A percentile compares a stretch with the other conserved stretches of the same genome.
Conservation (phyloP, 2,797 vertebrate species). For the Acrocephalus scirpaceus region DNA sequence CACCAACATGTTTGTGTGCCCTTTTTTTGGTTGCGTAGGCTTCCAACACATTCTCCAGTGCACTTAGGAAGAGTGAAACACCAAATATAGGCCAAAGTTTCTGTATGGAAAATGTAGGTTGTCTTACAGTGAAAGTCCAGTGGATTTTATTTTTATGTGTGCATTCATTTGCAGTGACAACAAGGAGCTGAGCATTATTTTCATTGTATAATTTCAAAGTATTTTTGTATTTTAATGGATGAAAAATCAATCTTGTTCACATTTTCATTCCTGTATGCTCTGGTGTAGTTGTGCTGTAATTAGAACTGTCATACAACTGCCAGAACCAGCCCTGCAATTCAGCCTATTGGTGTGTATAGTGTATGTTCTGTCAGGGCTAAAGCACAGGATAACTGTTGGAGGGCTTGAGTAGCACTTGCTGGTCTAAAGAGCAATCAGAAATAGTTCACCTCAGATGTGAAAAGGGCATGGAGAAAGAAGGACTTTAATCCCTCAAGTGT, state of each 20-base stretch:
- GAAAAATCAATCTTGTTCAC: neutral
- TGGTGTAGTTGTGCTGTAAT: neutral
- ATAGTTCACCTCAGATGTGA: neutral
- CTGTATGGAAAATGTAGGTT: neutral
- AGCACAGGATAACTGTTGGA: neutral
- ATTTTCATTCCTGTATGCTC: neutral
- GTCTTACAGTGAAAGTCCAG: neutral
- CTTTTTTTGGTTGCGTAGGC: neutral
- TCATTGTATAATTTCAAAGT: neutral
- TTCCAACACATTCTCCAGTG: neutral
- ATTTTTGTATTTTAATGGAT: neutral
- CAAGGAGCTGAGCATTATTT: neutral
- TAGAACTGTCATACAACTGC: neutral
- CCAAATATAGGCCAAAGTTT: neutral
- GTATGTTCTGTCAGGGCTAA: neutral
- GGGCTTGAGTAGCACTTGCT: neutral
- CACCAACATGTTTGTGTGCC: neutral
- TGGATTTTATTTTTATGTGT: conserved; percentile 14
- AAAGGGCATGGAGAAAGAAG: neutral
- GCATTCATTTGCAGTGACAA: neutral
- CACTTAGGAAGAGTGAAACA: neutral
- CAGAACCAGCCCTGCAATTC: neutral
- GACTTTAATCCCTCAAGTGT: neutral
- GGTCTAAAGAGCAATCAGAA: neutral
- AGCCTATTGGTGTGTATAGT: neutral